A percentile compares a stretch with the other conserved stretches of the same genome.
Conservation (phyloP, 2,797 vertebrate genomes). For the Typhlichthys subterraneus region DNA sequence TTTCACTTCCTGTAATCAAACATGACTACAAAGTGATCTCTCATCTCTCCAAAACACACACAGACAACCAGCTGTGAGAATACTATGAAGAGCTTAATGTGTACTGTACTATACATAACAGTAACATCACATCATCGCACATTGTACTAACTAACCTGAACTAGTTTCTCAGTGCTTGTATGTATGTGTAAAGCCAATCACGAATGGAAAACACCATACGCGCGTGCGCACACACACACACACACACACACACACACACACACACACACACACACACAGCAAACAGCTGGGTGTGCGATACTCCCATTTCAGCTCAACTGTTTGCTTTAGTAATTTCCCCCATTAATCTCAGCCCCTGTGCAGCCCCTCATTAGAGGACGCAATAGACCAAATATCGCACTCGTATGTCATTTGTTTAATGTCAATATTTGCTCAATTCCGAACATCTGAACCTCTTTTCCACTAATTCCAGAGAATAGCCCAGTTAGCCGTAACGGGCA, state of each 20-base stretch:
- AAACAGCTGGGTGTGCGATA: slow-evolving; percentile 27
- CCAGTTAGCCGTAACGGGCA: slow-evolving; percentile 30
- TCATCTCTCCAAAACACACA: slow-evolving; percentile 55
- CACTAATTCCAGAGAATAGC: slow-evolving; percentile 25
- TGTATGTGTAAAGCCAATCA: slow-evolving; percentile 3
- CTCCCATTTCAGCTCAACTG: slow-evolving; percentile 49
- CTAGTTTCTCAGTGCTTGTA: too few species aligned
- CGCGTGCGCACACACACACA: slow-evolving; percentile 9
- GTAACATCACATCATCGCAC: too few species aligned
- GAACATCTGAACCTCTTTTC: slow-evolving; percentile 23
- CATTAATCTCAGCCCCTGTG: slow-evolving; percentile 42
- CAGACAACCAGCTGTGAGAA: slow-evolving; percentile 53
- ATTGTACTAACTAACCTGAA: too few species aligned
- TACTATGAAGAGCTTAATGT: too few species aligned
- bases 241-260: slow-evolving; percentile 19
- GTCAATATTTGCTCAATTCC: slow-evolving; percentile 27
- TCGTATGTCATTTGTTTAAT: slow-evolving; percentile 34
- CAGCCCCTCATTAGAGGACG: slow-evolving; percentile 47
- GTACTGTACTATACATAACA: too few species aligned
- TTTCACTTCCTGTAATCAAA: slow-evolving; percentile 65
- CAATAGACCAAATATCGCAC: slow-evolving; percentile 24
- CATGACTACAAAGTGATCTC: slow-evolving; percentile 59
- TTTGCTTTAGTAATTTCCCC: slow-evolving; percentile 25
- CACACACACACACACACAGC: slow-evolving; percentile 28
- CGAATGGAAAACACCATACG: slow-evolving; percentile 8